A percentile compares a stretch with the other conserved stretches of the same genome.
Conservation (phyloP, 2,888 invertebrate species). For the Chydorus sphaericus region DNA sequence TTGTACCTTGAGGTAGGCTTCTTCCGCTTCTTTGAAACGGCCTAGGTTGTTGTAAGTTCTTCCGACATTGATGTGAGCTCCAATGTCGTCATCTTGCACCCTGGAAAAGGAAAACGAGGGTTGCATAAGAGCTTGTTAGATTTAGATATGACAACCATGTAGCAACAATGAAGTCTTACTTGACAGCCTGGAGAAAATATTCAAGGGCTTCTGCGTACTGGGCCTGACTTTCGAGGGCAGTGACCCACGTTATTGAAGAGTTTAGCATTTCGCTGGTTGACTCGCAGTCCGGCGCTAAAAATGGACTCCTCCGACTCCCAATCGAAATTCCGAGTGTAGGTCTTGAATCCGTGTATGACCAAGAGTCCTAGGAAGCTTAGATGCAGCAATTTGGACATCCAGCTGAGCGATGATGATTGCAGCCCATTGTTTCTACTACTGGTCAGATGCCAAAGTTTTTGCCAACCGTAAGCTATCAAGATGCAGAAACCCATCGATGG, state of each 20-base stretch:
- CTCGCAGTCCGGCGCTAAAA: conserved; percentile 76
- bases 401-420: neutral
- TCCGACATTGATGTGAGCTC: conserved; percentile 93
- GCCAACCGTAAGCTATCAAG: conserved; percentile 75
- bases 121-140: neutral
- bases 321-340: conserved; percentile 75
- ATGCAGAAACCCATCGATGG: conserved; percentile 97
- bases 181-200: conserved; percentile 83
- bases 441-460: conserved; percentile 22
- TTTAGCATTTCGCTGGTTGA: conserved; percentile 84
- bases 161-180: conserved; percentile 25
- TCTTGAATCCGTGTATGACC: conserved; percentile 66
- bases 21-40: conserved; percentile 75
- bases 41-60: conserved; percentile 85
- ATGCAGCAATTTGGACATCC: conserved; percentile 32
- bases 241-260: conserved; percentile 95
- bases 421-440: neutral
- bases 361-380: conserved; percentile 49
- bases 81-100: conserved; percentile 90
- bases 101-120: conserved; percentile 25
- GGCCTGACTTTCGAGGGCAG: conserved; percentile 66
- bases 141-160: neutral
- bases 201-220: conserved; percentile 58
- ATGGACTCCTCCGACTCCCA: conserved; percentile 87
- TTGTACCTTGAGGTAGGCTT: conserved; percentile 68